These are phyloP conservation scores for Dryadula phaetusa DNA, from an alignment of 2,888 invertebrate species.

Conservation along the genomic window DNA sequence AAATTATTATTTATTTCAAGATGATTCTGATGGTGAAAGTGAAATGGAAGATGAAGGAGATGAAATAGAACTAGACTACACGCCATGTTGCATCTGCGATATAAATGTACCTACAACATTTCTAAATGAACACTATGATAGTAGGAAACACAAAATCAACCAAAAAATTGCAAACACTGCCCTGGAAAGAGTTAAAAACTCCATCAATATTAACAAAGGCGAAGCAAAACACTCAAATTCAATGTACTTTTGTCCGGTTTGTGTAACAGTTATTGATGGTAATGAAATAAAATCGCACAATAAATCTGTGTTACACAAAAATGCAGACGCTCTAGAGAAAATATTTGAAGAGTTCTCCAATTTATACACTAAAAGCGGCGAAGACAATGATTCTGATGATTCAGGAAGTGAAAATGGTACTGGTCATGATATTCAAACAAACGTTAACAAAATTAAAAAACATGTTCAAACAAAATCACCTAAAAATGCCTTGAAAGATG, in stretches of 20 bases:
- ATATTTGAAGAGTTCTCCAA: slow-evolving; percentile 46
- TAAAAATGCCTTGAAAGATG: not conserved
- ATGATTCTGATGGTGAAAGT: slow-evolving; percentile 7
- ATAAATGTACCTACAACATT: slow-evolving; percentile 50
- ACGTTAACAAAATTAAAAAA: not conserved
- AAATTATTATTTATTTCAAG: slow-evolving; percentile 23
- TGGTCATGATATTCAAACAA: not conserved
- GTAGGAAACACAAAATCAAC: slow-evolving; percentile 50
- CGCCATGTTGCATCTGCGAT: slow-evolving; percentile 54
- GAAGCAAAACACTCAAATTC: not conserved
- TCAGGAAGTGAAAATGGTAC: not conserved
- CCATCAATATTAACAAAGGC: slow-evolving; percentile 33
- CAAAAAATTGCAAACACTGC: slow-evolving; percentile 49
- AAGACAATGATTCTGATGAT: not conserved
- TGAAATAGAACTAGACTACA: not conserved
- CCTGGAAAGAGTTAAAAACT: slow-evolving; percentile 48
- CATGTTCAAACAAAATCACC: not conserved
- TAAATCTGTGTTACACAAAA: slow-evolving; percentile 44
- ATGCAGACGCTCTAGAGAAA: slow-evolving; percentile 46
- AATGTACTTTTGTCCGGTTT: slow-evolving; percentile 52
- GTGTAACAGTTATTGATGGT: slow-evolving; percentile 41
- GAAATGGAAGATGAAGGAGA: not conserved
- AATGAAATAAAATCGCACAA: slow-evolving; percentile 47
- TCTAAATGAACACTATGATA: slow-evolving; percentile 49
- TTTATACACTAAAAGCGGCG: slow-evolving; percentile 32